These are phyloP conservation scores for Rambutsinella grinnellia DNA, from an alignment of 2,888 invertebrate genomes.

Conservation along the genomic window DNA sequence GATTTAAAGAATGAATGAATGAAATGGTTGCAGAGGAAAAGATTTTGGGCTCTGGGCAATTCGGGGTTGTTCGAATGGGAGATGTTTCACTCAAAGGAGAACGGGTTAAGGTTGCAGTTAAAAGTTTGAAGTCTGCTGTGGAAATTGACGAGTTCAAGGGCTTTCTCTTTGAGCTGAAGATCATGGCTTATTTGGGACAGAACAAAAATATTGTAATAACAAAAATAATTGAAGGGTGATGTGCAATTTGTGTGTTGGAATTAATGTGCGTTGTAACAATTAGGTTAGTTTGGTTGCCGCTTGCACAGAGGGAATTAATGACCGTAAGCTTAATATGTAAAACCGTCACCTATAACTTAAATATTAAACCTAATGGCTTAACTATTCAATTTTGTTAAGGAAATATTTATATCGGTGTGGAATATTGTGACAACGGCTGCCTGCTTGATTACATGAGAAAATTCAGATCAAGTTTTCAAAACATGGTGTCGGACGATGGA, in stretches of 20 bases:
- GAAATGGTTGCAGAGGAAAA: constrained; percentile 33
- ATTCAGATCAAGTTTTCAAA: constrained; percentile 16
- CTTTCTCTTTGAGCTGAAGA: constrained; percentile 55
- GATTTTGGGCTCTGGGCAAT: constrained; percentile 55
- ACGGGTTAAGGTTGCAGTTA: constrained; percentile 46
- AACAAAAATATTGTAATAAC: constrained; percentile 53
- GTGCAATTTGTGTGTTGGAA: background rate
- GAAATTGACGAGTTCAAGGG: constrained; percentile 60
- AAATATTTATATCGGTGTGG: constrained; percentile 53
- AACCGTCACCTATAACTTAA: background rate
- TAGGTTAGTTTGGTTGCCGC: constrained; percentile 55
- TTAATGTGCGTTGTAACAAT: background rate
- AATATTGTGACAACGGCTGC: constrained; percentile 57
- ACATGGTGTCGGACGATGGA: constrained; percentile 32
- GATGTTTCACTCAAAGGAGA: constrained; percentile 13
- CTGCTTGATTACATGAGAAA: constrained; percentile 46
- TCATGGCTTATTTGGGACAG: constrained; percentile 54
- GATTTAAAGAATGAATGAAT: background rate
- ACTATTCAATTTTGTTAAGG: constrained; percentile 31
- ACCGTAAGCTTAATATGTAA: too few species aligned
- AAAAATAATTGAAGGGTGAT: background rate
- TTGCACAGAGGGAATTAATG: constrained; percentile 46
- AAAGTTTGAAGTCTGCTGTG: constrained; percentile 44
- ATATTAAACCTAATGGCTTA: background rate
- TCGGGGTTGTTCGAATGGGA: constrained; percentile 55